Percentiles rank a stretch among this genome's conserved stretches.
These are phyloP conservation scores for Sterrhoptilus dennistouni DNA, from an alignment of 2,113 vertebrate species.

Conservation along the genomic window DNA sequence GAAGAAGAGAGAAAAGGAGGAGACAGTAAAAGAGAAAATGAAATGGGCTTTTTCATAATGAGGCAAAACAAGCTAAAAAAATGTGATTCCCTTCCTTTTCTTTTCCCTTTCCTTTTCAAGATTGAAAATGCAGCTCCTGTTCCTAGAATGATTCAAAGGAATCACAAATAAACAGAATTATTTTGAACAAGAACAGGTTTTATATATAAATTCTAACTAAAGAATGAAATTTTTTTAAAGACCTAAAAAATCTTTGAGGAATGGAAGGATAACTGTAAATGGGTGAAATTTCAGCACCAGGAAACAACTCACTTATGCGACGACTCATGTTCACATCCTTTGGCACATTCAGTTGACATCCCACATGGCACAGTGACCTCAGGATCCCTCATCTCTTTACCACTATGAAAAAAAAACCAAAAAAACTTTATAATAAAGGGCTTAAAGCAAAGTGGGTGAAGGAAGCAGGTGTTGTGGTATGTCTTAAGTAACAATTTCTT, in stretches of 20 bases:
- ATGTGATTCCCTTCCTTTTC: background rate
- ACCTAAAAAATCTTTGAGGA: background rate
- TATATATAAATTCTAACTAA: background rate
- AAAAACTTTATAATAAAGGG: background rate
- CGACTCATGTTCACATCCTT: background rate
- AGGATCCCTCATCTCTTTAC: background rate
- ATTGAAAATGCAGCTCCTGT: background rate
- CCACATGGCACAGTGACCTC: background rate
- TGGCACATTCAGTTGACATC: background rate
- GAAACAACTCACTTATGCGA: background rate
- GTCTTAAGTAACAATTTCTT: background rate
- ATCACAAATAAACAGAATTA: background rate
- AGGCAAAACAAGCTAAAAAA: background rate
- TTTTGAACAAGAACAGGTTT: background rate
- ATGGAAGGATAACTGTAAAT: background rate
- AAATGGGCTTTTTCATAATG: background rate
- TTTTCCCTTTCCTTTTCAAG: background rate
- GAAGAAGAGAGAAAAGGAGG: background rate
- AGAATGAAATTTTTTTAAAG: background rate
- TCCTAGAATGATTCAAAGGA: background rate
- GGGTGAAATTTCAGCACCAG: background rate
- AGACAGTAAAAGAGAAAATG: background rate
- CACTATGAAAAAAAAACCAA: background rate
- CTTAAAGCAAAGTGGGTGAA: background rate
- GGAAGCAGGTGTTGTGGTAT: background rate